Conservation (phyloP, 2,113 vertebrate species). For the Gymnarchus niloticus region DNA sequence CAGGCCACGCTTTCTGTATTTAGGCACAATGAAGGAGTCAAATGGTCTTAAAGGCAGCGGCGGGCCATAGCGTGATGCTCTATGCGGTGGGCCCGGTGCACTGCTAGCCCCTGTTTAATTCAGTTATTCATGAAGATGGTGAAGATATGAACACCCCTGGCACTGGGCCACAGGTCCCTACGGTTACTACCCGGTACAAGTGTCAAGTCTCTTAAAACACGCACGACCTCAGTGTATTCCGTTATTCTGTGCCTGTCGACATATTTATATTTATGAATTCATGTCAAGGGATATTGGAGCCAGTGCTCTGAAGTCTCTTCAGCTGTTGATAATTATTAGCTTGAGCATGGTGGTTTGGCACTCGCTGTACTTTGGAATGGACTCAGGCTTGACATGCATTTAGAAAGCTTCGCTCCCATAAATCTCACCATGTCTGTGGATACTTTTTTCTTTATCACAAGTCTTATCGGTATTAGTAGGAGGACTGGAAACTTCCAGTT, state of each 20-base stretch:
- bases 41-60: constrained; percentile 14
- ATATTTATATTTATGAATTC: constrained; percentile 19
- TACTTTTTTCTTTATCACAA: background rate
- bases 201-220: constrained; percentile 14
- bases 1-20: background rate
- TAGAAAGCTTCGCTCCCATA: background rate
- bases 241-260: background rate
- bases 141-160: constrained; percentile 60
- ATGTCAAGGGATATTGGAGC: background rate
- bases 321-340: constrained; percentile 18
- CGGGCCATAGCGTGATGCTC: constrained; percentile 34
- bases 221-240: constrained; percentile 2
- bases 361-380: too few relatives aligned
- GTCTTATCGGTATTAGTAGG: background rate
- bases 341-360: background rate
- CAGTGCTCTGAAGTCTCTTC: background rate
- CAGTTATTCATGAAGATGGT: constrained; percentile 58
- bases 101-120: constrained; percentile 47
- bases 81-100: constrained; percentile 43
- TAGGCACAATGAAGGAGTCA: background rate
- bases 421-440: background rate
- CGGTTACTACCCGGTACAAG: background rate
- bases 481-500: background rate
- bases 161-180: background rate
- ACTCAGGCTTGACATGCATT: background rate